These are phyloP conservation scores for Maconellicoccus hirsutus DNA, from an alignment of 1,140 invertebrate species.

Conservation along the genomic window DNA sequence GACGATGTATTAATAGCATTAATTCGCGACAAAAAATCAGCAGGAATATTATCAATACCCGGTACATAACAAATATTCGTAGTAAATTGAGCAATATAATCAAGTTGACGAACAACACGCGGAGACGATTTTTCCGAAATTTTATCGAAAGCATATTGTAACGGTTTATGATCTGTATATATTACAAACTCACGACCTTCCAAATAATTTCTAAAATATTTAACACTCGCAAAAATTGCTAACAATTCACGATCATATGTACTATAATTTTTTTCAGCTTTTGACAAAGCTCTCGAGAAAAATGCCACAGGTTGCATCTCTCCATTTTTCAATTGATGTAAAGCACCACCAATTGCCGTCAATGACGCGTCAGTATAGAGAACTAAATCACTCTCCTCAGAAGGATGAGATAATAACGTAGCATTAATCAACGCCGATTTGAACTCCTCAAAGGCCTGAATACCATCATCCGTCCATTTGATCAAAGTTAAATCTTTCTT, in stretches of 20 bases:
- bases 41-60: background rate
- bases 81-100: slow-evolving; percentile 27
- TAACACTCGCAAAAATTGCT: slow-evolving; percentile 31
- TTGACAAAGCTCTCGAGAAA: slow-evolving; percentile 34
- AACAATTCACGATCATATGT: slow-evolving; percentile 36
- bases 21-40: background rate
- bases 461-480: slow-evolving; percentile 13
- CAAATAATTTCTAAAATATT: slow-evolving; percentile 32
- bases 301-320: slow-evolving; percentile 34
- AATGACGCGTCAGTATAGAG: slow-evolving; percentile 30
- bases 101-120: too few species aligned
- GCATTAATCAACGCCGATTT: slow-evolving; percentile 30
- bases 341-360: slow-evolving; percentile 31
- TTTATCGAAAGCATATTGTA: too few species aligned
- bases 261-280: slow-evolving; percentile 31
- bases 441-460: slow-evolving; percentile 29
- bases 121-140: too few species aligned
- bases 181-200: slow-evolving; percentile 31
- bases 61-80: background rate
- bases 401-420: slow-evolving; percentile 15
- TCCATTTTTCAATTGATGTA: slow-evolving; percentile 33
- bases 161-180: slow-evolving; percentile 34
- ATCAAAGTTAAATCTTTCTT: slow-evolving; percentile 28
- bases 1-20: background rate
- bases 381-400: background rate